Evolutionary conservation across 2,888 invertebrate genomes (phyloP).

Genomic region (Blomia tropicalis): DNA sequence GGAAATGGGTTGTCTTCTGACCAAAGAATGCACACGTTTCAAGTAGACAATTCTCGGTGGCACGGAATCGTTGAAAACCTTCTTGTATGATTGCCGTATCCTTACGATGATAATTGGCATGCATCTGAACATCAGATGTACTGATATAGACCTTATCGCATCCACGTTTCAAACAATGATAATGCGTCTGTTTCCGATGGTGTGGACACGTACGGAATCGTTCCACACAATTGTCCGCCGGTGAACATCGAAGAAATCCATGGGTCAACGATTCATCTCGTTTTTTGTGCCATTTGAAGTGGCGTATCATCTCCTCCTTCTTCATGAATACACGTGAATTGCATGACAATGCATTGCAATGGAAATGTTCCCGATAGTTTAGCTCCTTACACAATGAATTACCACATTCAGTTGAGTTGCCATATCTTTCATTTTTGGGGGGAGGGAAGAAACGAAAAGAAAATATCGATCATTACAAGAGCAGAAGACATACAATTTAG

Average conservation of each 20-base stretch:
- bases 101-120: constrained; percentile 93
- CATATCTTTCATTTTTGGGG: constrained; percentile 45
- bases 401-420: constrained; percentile 64
- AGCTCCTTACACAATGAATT: constrained; percentile 69
- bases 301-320: constrained; percentile 95
- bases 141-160: constrained; percentile 81
- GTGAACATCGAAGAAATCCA: constrained; percentile 84
- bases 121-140: constrained; percentile 98
- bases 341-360: constrained; percentile 55
- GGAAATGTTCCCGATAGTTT: constrained; percentile 85
- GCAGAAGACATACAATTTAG: not conserved
- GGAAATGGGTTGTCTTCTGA: constrained; percentile 91
- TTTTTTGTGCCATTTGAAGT: constrained; percentile 98
- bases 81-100: constrained; percentile 94
- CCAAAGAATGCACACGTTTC: constrained; percentile 79
- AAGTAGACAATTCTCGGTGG: constrained; percentile 85
- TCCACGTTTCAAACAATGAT: constrained; percentile 74
- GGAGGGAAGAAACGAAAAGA: not conserved
- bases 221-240: constrained; percentile 81
- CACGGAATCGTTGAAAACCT: constrained; percentile 88
- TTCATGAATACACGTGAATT: constrained; percentile 69
- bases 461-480: not conserved
- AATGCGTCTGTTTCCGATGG: constrained; percentile 84
- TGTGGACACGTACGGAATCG: constrained; percentile 69
- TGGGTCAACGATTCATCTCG: constrained; percentile 87